Evolutionary conservation across 2,797 vertebrate species (phyloP).

Genomic region (Halcyon chelicuti): DNA sequence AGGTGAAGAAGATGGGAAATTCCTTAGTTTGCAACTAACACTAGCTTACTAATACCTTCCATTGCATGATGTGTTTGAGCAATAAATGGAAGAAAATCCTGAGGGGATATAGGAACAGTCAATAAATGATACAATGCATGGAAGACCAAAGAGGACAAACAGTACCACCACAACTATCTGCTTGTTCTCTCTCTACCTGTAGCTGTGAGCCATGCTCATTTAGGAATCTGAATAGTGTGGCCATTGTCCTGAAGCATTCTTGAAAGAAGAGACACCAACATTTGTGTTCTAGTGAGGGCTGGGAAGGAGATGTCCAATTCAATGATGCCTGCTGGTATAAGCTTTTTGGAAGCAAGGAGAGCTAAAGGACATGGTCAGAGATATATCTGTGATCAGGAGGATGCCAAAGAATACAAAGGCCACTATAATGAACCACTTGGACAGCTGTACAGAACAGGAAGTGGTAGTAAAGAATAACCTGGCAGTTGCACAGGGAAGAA

Average conservation of each 20-base stretch:
- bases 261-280: background rate
- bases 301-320: background rate
- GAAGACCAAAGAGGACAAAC: background rate
- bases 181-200: background rate
- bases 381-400: background rate
- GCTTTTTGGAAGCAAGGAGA: background rate
- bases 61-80: background rate
- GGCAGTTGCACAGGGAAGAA: background rate
- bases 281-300: background rate
- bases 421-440: background rate
- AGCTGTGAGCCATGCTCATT: background rate
- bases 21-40: background rate
- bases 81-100: background rate
- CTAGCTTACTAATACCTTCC: background rate
- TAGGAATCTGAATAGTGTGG: background rate
- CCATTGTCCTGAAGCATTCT: background rate
- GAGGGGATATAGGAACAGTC: background rate
- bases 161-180: background rate
- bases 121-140: background rate
- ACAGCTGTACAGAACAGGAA: background rate
- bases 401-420: background rate
- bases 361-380: background rate
- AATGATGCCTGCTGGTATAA: background rate
- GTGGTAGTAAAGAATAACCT: background rate
- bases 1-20: background rate